Evolutionary conservation across 2,113 vertebrate species (phyloP).

Genomic region (Pelvicachromis taeniatus): DNA sequence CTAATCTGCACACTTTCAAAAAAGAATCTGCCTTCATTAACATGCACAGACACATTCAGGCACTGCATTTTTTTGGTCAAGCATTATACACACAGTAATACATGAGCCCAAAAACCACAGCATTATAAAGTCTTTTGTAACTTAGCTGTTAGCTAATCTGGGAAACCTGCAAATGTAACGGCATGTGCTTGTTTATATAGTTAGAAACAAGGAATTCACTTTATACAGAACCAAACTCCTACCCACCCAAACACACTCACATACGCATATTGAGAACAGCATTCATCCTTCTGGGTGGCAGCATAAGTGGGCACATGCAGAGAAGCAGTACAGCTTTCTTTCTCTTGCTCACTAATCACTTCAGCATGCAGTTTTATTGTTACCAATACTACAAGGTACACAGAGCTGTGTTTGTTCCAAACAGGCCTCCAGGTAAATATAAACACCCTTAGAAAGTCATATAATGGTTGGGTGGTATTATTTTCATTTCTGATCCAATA

Average conservation of each 20-base stretch:
- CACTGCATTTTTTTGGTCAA: background rate
- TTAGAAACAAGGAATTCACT: constrained; percentile 9
- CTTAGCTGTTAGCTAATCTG: background rate
- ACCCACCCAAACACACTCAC: background rate
- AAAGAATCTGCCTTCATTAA: background rate
- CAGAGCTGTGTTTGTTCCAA: background rate
- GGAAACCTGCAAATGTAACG: background rate
- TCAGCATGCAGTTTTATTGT: constrained; percentile 31
- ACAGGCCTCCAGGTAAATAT: constrained; percentile 21
- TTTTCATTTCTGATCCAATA: background rate
- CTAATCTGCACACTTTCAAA: background rate
- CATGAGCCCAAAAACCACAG: background rate
- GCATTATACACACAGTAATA: background rate
- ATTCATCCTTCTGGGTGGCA: constrained; percentile 39
- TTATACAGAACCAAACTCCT: background rate
- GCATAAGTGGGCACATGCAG: background rate
- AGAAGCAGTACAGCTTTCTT: background rate
- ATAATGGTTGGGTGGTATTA: background rate
- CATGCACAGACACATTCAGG: background rate
- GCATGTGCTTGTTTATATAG: background rate
- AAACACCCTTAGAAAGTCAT: background rate
- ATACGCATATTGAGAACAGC: background rate
- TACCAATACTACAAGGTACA: background rate
- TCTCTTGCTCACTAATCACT: constrained; percentile 31
- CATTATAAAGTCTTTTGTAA: background rate